Percentiles rank a stretch among this genome's conserved stretches.
Conservation (phyloP, 2,113 vertebrate genomes). For the Tympanuchus pallidicinctus region DNA sequence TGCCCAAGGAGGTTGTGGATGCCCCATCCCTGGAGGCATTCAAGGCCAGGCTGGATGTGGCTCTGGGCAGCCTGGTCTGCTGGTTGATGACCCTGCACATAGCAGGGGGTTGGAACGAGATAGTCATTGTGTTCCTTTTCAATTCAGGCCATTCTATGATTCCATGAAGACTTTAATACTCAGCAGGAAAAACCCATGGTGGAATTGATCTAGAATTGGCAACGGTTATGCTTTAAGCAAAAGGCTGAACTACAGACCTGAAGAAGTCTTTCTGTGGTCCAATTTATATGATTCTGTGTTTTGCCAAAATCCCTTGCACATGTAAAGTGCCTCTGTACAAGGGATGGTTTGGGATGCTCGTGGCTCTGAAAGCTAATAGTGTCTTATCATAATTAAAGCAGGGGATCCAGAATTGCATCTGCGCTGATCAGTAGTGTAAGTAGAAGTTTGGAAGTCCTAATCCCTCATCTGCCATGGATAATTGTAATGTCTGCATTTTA, state of each 20-base stretch:
- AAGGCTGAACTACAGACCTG: background rate
- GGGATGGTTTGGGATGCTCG: background rate
- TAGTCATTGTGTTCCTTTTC: too few species aligned
- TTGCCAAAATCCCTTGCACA: background rate
- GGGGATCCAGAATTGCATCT: constrained; percentile 39
- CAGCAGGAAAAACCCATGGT: background rate
- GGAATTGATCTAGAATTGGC: background rate
- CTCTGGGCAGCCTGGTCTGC: too few species aligned
- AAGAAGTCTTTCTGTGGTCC: background rate
- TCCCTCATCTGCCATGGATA: constrained; percentile 55
- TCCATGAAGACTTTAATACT: background rate
- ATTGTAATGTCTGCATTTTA: constrained; percentile 71
- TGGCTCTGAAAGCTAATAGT: constrained; percentile 28
- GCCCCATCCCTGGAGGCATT: too few species aligned
- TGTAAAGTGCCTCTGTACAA: background rate
- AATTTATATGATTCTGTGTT: background rate
- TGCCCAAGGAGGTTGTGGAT: too few species aligned
- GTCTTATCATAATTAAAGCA: constrained; percentile 28
- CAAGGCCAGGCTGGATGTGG: too few species aligned
- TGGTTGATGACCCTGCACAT: too few species aligned
- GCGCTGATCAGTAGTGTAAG: constrained; percentile 51
- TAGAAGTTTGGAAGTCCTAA: constrained; percentile 61
- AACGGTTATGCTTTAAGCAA: background rate
- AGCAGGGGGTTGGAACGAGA: too few species aligned
- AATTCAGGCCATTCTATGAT: too few species aligned